phyloP scores from a whole-genome alignment of 1,140 invertebrate genomes.

The Spodoptera litura region DNA sequence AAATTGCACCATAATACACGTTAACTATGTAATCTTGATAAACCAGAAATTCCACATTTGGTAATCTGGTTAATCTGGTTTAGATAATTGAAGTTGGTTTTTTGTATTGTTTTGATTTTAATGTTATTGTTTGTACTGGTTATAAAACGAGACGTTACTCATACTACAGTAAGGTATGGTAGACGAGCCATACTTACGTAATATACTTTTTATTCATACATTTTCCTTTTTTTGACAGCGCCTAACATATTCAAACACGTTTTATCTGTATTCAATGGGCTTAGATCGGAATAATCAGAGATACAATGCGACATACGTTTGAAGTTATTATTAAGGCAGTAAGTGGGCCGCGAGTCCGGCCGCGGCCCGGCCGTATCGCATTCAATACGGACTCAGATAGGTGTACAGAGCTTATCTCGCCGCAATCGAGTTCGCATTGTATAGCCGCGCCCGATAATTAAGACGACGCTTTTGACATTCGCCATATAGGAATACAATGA shows the following conservation, averaged over 20 bases:
- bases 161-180: constrained; percentile 11
- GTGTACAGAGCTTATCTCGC: constrained; percentile 80
- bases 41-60: constrained; percentile 73
- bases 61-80: constrained; percentile 74
- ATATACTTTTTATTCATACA: constrained; percentile 49
- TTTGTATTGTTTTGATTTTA: constrained; percentile 53
- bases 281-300: constrained; percentile 83
- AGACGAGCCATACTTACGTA: background rate
- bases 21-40: constrained; percentile 70
- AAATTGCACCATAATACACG: constrained; percentile 69
- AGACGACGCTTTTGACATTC: constrained; percentile 86
- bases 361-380: constrained; percentile 62
- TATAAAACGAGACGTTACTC: constrained; percentile 34
- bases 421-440: constrained; percentile 84
- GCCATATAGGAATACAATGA: constrained; percentile 86
- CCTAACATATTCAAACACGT: constrained; percentile 67
- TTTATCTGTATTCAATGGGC: constrained; percentile 80
- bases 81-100: constrained; percentile 66
- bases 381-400: constrained; percentile 80
- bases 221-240: constrained; percentile 63
- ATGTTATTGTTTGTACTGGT: constrained; percentile 37
- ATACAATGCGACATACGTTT: constrained; percentile 84
- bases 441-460: constrained; percentile 84
- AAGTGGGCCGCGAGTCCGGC: constrained; percentile 75
- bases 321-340: constrained; percentile 83